Percentiles rank a stretch among this genome's conserved stretches.
Evolutionary conservation across 2,113 vertebrate species (phyloP).

Genomic region (Leptosomus discolor): DNA sequence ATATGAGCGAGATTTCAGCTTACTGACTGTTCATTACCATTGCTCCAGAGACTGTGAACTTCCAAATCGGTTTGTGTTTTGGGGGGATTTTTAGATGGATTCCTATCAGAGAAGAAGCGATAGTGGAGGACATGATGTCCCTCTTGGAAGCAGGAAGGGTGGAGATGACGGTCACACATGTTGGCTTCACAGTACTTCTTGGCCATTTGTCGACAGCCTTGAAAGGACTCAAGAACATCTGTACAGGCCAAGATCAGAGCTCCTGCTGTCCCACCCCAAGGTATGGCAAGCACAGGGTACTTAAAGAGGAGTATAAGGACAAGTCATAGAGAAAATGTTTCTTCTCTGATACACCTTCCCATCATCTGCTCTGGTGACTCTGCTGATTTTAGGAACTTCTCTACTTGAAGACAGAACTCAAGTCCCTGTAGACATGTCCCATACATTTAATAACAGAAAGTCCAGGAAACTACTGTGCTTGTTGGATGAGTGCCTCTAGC

Average conservation of each 20-base stretch:
- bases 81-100: neutral
- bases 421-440: neutral
- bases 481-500: neutral
- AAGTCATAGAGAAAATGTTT: neutral
- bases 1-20: neutral
- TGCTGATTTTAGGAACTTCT: neutral
- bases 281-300: neutral
- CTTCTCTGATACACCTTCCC: neutral
- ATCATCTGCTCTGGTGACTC: neutral
- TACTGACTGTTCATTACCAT: neutral
- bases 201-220: neutral
- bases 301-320: neutral
- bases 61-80: neutral
- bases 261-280: neutral
- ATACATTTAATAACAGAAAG: neutral
- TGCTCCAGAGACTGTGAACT: neutral
- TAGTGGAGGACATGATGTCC: neutral
- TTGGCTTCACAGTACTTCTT: neutral
- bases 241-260: neutral
- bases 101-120: neutral
- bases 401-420: neutral
- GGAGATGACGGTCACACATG: accelerated
- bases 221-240: neutral
- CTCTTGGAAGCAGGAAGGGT: neutral
- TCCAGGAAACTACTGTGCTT: neutral